These are phyloP conservation scores for Peromyscus nudipes DNA, from an alignment of 2,797 vertebrate genomes.

Conservation along the genomic window DNA sequence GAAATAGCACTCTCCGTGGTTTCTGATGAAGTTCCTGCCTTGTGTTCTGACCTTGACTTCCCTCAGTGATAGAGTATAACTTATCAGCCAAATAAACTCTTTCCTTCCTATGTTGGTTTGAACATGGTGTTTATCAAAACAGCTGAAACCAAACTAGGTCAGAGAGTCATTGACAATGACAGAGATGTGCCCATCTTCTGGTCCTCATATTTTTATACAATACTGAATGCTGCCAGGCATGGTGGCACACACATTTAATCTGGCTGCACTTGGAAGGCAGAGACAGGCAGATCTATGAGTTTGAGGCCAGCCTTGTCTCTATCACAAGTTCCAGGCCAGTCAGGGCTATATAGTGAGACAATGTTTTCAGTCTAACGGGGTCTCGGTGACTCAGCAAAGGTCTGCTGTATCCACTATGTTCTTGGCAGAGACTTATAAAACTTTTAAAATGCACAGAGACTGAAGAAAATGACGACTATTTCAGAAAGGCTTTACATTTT, in stretches of 20 bases:
- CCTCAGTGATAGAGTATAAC: background rate
- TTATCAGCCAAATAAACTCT: background rate
- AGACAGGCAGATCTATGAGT: background rate
- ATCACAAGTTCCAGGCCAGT: too few relatives aligned
- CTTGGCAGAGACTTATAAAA: constrained; percentile 44
- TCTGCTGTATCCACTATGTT: background rate
- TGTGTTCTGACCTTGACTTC: background rate
- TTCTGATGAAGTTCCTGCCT: background rate
- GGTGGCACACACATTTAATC: background rate
- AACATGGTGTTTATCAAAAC: background rate
- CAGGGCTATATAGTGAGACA: background rate
- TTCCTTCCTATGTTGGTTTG: background rate
- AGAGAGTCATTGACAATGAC: background rate
- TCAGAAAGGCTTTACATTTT: background rate
- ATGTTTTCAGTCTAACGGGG: background rate
- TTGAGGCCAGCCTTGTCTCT: background rate
- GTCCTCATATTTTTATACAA: background rate
- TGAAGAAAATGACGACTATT: background rate
- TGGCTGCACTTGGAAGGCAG: background rate
- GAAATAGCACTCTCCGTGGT: too few relatives aligned
- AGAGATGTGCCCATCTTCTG: background rate
- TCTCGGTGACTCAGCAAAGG: background rate
- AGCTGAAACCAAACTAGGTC: background rate
- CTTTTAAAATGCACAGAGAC: background rate
- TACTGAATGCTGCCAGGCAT: too few relatives aligned